phyloP scores from a whole-genome alignment of 2,797 vertebrate species.

The Erpetoichthys calabaricus region DNA sequence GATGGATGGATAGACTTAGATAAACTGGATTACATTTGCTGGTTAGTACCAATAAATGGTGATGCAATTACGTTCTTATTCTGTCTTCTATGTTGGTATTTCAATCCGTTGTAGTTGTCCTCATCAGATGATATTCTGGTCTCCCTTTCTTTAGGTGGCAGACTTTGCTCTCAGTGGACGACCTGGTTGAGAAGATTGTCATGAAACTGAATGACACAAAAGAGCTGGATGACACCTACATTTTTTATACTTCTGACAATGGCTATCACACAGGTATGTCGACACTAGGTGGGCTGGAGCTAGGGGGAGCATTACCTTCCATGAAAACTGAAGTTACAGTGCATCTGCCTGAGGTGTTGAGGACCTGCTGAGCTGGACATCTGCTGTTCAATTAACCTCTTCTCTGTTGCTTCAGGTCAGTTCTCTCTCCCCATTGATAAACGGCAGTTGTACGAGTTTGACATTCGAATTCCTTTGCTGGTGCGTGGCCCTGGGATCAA shows the following conservation, averaged over 20 bases:
- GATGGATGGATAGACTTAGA: too few species aligned
- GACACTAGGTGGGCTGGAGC: neutral
- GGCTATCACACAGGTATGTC: constrained; percentile 58
- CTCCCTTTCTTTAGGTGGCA: constrained; percentile 43
- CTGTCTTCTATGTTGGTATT: too few species aligned
- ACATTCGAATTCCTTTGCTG: constrained; percentile 53
- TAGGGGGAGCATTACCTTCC: neutral
- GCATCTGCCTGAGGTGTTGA: neutral
- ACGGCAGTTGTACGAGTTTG: constrained; percentile 63
- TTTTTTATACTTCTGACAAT: constrained; percentile 61
- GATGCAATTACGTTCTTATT: too few species aligned
- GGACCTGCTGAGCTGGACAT: neutral
- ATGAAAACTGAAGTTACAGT: neutral
- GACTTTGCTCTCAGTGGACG: constrained; percentile 58
- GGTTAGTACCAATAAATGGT: too few species aligned
- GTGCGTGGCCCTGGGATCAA: constrained; percentile 58
- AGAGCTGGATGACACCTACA: constrained; percentile 53
- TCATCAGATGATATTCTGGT: neutral
- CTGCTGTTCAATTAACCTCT: neutral
- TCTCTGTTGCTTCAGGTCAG: constrained; percentile 39
- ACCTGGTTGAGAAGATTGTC: constrained; percentile 55
- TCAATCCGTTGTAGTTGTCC: neutral
- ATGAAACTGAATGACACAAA: constrained; percentile 43
- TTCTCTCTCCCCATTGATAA: constrained; percentile 65
- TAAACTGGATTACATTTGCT: too few species aligned